Percentiles rank a stretch among this genome's conserved stretches.
phyloP scores from a whole-genome alignment of 2,113 vertebrate genomes.

The Merops nubicus region DNA sequence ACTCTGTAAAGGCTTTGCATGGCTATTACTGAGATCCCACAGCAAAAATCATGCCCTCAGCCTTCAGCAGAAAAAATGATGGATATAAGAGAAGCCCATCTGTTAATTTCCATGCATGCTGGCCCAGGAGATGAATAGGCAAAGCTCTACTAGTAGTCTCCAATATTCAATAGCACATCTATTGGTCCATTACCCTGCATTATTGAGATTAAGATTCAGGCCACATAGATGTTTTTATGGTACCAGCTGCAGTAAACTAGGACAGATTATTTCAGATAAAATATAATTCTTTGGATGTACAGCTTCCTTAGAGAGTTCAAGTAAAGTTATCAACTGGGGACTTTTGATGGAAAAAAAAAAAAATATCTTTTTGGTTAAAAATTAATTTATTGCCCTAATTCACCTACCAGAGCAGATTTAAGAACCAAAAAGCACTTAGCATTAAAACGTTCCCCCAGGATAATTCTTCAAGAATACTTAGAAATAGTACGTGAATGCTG shows the following conservation, averaged over 20 bases:
- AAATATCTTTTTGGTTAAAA: background rate
- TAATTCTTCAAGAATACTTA: background rate
- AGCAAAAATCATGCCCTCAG: background rate
- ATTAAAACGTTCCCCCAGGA: background rate
- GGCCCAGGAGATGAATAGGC: background rate
- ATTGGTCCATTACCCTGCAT: background rate
- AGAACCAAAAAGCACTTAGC: constrained; percentile 8
- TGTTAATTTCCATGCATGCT: background rate
- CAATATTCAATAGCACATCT: background rate
- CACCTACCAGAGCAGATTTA: background rate
- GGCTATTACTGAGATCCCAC: background rate
- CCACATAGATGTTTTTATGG: background rate
- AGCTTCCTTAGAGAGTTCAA: background rate
- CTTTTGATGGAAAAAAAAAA: background rate
- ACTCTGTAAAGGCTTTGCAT: background rate
- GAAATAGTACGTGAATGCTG: background rate
- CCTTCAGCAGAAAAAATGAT: background rate
- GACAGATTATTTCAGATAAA: background rate
- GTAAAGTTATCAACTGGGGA: background rate
- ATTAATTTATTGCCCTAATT: background rate
- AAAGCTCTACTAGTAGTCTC: background rate
- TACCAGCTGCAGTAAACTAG: background rate
- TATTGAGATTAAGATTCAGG: background rate
- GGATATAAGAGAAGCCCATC: background rate
- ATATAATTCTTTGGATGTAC: background rate